phyloP scores from a whole-genome alignment of 2,888 invertebrate species.

The Rhamnusium bicolor region DNA sequence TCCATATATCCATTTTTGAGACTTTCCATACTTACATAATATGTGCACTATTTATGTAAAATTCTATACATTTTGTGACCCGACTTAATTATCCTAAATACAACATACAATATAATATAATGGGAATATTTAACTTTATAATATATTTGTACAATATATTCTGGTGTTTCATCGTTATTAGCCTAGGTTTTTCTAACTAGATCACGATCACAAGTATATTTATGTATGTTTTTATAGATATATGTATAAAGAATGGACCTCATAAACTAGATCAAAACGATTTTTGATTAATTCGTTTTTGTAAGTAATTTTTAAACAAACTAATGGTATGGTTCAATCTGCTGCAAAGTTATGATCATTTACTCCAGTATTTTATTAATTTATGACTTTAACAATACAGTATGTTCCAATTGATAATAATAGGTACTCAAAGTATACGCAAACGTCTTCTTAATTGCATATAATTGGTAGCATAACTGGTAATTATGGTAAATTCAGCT shows the following conservation, averaged over 20 bases:
- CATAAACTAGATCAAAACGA: slow-evolving; percentile 51
- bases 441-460: too few species aligned
- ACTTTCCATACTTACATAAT: slow-evolving; percentile 18
- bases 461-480: too few species aligned
- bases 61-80: slow-evolving; percentile 17
- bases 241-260: slow-evolving; percentile 60
- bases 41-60: slow-evolving; percentile 8
- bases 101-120: slow-evolving; percentile 68
- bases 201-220: slow-evolving; percentile 68
- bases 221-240: slow-evolving; percentile 55
- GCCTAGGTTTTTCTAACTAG: slow-evolving; percentile 57
- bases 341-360: background rate
- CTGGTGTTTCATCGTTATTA: slow-evolving; percentile 64
- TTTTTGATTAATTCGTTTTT: slow-evolving; percentile 58
- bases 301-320: background rate
- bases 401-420: background rate
- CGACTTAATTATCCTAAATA: slow-evolving; percentile 62
- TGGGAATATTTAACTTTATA: slow-evolving; percentile 60
- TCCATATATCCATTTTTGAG: too few species aligned
- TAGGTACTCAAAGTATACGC: too few species aligned
- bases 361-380: background rate
- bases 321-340: background rate
- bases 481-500: too few species aligned
- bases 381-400: background rate
- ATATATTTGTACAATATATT: slow-evolving; percentile 69